Base-by-base conservation (phyloP, 2,113 vertebrate species). In the Cygnus buccinator region DNA sequence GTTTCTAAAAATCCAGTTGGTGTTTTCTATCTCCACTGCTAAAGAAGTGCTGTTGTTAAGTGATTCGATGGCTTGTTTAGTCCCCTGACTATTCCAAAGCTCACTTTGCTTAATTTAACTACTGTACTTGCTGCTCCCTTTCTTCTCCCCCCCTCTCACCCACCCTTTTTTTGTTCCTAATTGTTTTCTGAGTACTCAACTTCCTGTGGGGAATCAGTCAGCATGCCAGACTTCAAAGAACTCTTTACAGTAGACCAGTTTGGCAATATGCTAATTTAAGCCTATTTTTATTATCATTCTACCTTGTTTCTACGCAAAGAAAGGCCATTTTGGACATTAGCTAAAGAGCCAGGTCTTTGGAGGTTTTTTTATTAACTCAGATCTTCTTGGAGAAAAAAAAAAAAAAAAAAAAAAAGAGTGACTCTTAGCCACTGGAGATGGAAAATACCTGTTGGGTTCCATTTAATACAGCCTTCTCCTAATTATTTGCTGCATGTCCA, bases 241-340 rank as follows among this genome's bases (percentile, higher is more conserved):
- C 84, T 95, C 87, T 89, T 97, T 86, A 95, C 71, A 97, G 89
- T 92, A 97, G 94, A 97, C 94, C 11, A 48, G 97, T 96, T 97
- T 97, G 96, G 95, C 87, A 98, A 94, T 95, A 97, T 97, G 85
- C 91, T 97, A 97, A 97, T 97, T 97, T 92, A 97, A 84, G 88
- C 61, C 91, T 95, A 96, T 93, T 96, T 96, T 94, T 95, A 88
- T 95, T 95, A 93, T 83, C 87, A 94, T 96, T 41, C 6, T 79
- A 91, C 31, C 39, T 89, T 84, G 62, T 93, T 93, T 91, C 89
- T 95, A 91, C 39, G 58, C 92, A 95, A 96, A 96, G 91, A 94
- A 95, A 85, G 93, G 93, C 88, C 94, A 84, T 93, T 92, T 95
- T 93, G 92, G 96, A 94, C 92, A 90, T 83, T 79, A 78, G 39